Conservation (phyloP, 2,797 vertebrate genomes). For the Rhabdomys pumilio region DNA sequence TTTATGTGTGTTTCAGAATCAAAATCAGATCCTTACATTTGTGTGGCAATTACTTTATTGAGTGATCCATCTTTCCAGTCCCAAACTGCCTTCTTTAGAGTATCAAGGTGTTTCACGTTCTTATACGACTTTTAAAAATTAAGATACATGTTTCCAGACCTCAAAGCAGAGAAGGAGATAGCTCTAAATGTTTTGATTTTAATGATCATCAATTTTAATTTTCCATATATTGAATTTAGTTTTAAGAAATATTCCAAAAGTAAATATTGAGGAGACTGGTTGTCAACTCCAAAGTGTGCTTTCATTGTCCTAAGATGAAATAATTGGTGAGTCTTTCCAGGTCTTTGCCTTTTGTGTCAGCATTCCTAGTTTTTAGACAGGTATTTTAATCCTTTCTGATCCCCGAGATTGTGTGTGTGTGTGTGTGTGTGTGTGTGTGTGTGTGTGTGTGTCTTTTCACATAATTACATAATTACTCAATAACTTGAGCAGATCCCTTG, state of each 20-base stretch:
- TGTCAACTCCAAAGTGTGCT: constrained; percentile 51
- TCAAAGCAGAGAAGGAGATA: constrained; percentile 46
- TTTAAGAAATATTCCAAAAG: constrained; percentile 61
- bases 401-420: constrained; percentile 57
- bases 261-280: constrained; percentile 46
- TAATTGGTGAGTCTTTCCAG: constrained; percentile 62
- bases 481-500: constrained; percentile 70
- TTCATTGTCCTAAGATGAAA: constrained; percentile 65
- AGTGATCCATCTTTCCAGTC: background rate
- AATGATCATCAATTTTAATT: constrained; percentile 43
- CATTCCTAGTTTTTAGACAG: constrained; percentile 65
- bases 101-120: background rate
- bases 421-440: background rate
- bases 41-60: background rate
- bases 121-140: constrained; percentile 41
- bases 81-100: constrained; percentile 1
- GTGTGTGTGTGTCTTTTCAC: constrained; percentile 28
- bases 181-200: constrained; percentile 1
- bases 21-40: background rate
- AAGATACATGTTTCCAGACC: constrained; percentile 41
- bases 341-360: constrained; percentile 63
- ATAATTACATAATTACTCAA: constrained; percentile 72
- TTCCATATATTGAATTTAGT: constrained; percentile 31
- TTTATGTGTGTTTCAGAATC: background rate
- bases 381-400: constrained; percentile 76